Evolutionary conservation across 1,140 invertebrate species (phyloP).

Genomic region (Macrostomum lignano): DNA sequence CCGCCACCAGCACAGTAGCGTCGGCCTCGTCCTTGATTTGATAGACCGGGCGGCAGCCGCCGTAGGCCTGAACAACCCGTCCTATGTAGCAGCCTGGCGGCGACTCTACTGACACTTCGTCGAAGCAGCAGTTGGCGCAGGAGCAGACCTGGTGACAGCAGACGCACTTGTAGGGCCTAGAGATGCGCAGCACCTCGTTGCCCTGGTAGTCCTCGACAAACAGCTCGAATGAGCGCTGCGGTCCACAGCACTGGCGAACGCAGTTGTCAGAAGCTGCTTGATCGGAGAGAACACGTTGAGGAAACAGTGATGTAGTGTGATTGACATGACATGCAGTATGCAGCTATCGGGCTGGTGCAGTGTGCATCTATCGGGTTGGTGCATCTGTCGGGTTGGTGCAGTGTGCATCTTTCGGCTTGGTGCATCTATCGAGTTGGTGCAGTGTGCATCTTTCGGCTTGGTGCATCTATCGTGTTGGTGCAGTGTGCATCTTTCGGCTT

Average conservation of each 20-base stretch:
- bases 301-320: too few species aligned
- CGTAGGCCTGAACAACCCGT: constrained; percentile 7
- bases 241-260: constrained; percentile 45
- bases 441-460: too few species aligned
- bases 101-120: constrained; percentile 8
- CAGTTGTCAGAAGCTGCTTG: constrained; percentile 50
- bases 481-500: too few species aligned
- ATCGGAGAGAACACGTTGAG: too few species aligned
- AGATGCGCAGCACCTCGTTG: constrained; percentile 46
- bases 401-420: too few species aligned
- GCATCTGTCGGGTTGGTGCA: too few species aligned
- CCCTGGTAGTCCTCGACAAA: constrained; percentile 46
- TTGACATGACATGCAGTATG: too few species aligned
- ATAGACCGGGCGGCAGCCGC: background rate
- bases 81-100: constrained; percentile 8
- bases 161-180: constrained; percentile 43
- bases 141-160: constrained; percentile 29
- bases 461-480: too few species aligned
- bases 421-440: too few species aligned
- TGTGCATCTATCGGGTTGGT: too few species aligned
- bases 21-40: background rate
- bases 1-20: background rate
- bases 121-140: constrained; percentile 6
- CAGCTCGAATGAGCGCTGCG: constrained; percentile 50
- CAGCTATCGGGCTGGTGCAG: too few species aligned